Percentiles rank a stretch among this genome's conserved stretches.
These are phyloP conservation scores for Penaeus chinensis DNA, from an alignment of 1,140 invertebrate genomes.

Conservation along the genomic window DNA sequence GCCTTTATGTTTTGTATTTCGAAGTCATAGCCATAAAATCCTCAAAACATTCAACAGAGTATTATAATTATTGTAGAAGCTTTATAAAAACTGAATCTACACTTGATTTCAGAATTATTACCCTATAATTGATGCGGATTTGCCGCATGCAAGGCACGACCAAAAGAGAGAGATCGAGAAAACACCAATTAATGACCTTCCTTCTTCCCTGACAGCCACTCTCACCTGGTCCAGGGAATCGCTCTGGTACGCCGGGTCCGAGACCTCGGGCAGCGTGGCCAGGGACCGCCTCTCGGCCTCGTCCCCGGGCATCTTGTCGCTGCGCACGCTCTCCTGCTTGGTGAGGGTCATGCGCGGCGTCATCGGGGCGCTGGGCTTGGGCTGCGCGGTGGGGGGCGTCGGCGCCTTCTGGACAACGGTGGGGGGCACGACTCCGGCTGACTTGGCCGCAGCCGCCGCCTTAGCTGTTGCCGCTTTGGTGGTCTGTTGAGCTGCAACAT, in stretches of 20 bases:
- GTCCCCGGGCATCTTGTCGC: conserved; percentile 63
- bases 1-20: too few species aligned
- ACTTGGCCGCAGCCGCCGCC: conserved; percentile 65
- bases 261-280: conserved; percentile 64
- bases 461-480: conserved; percentile 68
- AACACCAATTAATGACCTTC: too few species aligned
- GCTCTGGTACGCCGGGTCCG: conserved; percentile 59
- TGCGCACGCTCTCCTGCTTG: conserved; percentile 62
- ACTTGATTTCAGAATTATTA: too few species aligned
- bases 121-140: too few species aligned
- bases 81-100: too few species aligned
- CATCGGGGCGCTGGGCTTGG: background rate
- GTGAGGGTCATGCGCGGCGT: conserved; percentile 31
- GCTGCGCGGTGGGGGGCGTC: conserved; percentile 4
- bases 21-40: too few species aligned
- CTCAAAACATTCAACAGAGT: too few species aligned
- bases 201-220: background rate
- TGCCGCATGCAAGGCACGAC: too few species aligned
- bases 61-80: too few species aligned
- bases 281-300: conserved; percentile 64
- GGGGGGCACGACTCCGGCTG: conserved; percentile 59
- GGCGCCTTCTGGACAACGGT: conserved; percentile 21
- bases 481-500: conserved; percentile 64
- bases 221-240: conserved; percentile 64
- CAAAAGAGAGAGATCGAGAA: background rate